Base-by-base conservation (phyloP, 1,140 invertebrate genomes). In the Drosophila seguyi region DNA sequence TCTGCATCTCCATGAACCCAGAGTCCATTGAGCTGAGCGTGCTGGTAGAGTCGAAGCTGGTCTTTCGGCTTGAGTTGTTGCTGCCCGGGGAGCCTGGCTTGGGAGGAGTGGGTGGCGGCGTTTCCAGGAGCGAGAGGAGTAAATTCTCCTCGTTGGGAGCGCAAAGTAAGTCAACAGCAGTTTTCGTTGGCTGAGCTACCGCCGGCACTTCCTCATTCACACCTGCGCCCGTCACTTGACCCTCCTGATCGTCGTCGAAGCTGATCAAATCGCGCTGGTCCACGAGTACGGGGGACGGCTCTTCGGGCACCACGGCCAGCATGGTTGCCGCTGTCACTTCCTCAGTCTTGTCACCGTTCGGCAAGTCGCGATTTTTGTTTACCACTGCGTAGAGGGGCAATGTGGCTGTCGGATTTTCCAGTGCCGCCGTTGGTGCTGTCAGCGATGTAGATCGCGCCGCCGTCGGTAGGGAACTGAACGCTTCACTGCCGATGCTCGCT, bases 21-120 rank as follows among this genome's bases (percentile, higher is more conserved):
- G 92, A 93, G 85, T 93, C 92, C 91, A 93, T 92, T 42, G 92
- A 93, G 53, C 92, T 92, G 20, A 92, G 79, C 4, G 92, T 93
- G 69, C 92, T 92, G 53, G 91, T 92, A 42, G 92, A 93, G 68
- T 93, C 92, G 47, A 93, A 92, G 72, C 92, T 93, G 8, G 92
- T 93, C 65, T 93, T 93, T 27, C 92, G 84, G 73, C 91, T 92
- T 0, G 92, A 93, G 55, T 61, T 90, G 44, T 92, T 90, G 55
- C 88, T 91, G 27, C 68, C 75, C 4, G 76, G 74, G 1, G 73
- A 81, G 44, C 56, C 56, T 27, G 85, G 84, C 31, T 86, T 86
- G 20, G 74, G 75, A 5, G 79, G 77, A 2, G 90, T 81, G n/a
- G 84, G 48, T 14, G 76, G 79, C 7, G 74, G 71, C 3, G 79